A percentile compares a stretch with the other conserved stretches of the same genome.
These are phyloP conservation scores for Empis stercorea DNA, from an alignment of 2,888 invertebrate species.

Conservation along the genomic window DNA sequence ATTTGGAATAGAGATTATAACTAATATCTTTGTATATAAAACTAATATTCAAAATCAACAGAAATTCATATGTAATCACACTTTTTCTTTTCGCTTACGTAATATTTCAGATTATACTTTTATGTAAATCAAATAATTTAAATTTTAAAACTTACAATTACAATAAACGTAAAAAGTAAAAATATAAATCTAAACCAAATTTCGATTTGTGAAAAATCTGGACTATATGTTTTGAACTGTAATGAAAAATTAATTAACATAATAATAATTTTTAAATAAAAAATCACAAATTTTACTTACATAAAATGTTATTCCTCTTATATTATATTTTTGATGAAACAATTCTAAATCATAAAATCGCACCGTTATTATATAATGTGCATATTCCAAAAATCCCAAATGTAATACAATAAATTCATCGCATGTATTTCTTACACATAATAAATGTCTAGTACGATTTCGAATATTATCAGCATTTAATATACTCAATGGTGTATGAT, in stretches of 20 bases:
- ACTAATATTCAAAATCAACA: too few relatives aligned
- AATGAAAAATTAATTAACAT: conserved; percentile 31
- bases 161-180: conserved; percentile 69
- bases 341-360: conserved; percentile 72
- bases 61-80: too few relatives aligned
- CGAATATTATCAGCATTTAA: conserved; percentile 50
- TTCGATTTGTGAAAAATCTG: conserved; percentile 91
- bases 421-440: conserved; percentile 68
- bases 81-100: too few relatives aligned
- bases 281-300: conserved; percentile 48
- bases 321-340: conserved; percentile 72
- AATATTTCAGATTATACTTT: too few relatives aligned
- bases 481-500: conserved; percentile 57
- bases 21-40: too few relatives aligned
- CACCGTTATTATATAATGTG: conserved; percentile 74
- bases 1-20: too few relatives aligned
- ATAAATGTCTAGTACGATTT: conserved; percentile 71
- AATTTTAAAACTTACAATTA: conserved; percentile 57
- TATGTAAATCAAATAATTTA: conserved; percentile 1
- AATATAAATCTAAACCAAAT: conserved; percentile 96
- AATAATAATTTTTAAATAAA: not conserved
- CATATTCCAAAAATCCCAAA: conserved; percentile 77
- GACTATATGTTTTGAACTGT: conserved; percentile 93
- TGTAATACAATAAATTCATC: conserved; percentile 81
- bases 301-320: conserved; percentile 72